phyloP scores from a whole-genome alignment of 2,113 vertebrate genomes.

The Heteronetta atricapilla region DNA sequence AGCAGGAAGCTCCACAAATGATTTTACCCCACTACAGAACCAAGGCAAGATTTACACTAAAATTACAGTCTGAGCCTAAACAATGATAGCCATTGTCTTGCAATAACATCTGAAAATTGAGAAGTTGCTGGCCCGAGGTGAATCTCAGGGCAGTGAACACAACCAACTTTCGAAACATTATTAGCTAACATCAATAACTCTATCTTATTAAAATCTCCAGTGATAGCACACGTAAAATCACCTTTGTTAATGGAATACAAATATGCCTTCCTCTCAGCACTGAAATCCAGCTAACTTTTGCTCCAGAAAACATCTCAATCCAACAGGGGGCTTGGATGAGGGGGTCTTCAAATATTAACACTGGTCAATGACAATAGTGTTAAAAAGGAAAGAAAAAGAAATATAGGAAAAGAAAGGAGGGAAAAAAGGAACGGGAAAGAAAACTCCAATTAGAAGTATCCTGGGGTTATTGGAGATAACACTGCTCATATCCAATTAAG shows the following conservation, averaged over 20 bases:
- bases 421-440: constrained; percentile 20
- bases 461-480: constrained; percentile 84
- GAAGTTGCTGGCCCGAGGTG: constrained; percentile 67
- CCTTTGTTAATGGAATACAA: constrained; percentile 63
- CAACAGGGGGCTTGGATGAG: neutral
- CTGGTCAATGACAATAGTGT: constrained; percentile 71
- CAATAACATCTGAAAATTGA: constrained; percentile 70
- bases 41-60: constrained; percentile 20
- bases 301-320: neutral
- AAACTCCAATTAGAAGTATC: constrained; percentile 85
- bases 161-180: constrained; percentile 58
- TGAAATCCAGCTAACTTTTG: constrained; percentile 31
- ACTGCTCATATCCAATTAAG: constrained; percentile 85
- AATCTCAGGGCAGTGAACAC: constrained; percentile 64
- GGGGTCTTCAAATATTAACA: constrained; percentile 56
- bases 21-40: constrained; percentile 4
- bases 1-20: neutral
- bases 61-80: constrained; percentile 50
- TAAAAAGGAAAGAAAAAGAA: constrained; percentile 59
- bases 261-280: neutral
- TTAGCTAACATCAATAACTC: constrained; percentile 52
- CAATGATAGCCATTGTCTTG: constrained; percentile 61
- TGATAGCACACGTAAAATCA: constrained; percentile 51
- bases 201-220: constrained; percentile 60
- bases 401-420: constrained; percentile 15